A percentile compares a stretch with the other conserved stretches of the same genome.
phyloP scores from a whole-genome alignment of 2,888 invertebrate genomes.

The Drosophila buzzatii region DNA sequence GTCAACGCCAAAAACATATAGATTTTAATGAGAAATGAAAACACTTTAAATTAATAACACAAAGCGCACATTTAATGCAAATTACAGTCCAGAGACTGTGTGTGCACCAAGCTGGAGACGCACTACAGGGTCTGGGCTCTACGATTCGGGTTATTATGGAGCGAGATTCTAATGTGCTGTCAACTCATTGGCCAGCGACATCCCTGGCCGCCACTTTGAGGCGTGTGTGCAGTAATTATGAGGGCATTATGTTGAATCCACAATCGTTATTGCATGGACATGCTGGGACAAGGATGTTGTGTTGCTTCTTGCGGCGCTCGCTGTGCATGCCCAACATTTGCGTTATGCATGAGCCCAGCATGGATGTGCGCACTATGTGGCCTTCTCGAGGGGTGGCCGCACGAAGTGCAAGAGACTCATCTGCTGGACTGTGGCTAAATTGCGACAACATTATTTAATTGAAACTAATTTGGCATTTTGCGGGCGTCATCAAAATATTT shows the following conservation, averaged over 20 bases:
- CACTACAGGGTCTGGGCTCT: neutral
- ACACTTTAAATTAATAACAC: slow-evolving; percentile 81
- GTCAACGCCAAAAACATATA: slow-evolving; percentile 35
- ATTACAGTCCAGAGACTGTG: slow-evolving; percentile 65
- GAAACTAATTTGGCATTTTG: slow-evolving; percentile 83
- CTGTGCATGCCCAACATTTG: slow-evolving; percentile 60
- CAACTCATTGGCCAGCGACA: slow-evolving; percentile 64
- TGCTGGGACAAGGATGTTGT: slow-evolving; percentile 64
- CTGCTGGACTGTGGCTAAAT: slow-evolving; percentile 55
- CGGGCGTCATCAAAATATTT: slow-evolving; percentile 71
- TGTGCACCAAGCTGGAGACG: neutral
- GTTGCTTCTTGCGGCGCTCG: slow-evolving; percentile 64
- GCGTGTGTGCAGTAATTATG: slow-evolving; percentile 82
- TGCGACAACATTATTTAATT: slow-evolving; percentile 82
- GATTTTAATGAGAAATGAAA: slow-evolving; percentile 68
- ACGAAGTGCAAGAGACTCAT: slow-evolving; percentile 5
- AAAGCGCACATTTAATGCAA: slow-evolving; percentile 77
- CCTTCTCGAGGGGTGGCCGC: neutral
- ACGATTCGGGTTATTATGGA: neutral
- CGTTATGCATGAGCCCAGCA: slow-evolving; percentile 72
- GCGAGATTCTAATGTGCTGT: slow-evolving; percentile 47
- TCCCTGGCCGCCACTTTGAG: slow-evolving; percentile 40
- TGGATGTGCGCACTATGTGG: slow-evolving; percentile 14
- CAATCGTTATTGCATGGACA: slow-evolving; percentile 82
- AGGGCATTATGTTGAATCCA: slow-evolving; percentile 82